These are phyloP conservation scores for Pelodytes ibericus DNA, from an alignment of 2,797 vertebrate species.

Conservation along the genomic window DNA sequence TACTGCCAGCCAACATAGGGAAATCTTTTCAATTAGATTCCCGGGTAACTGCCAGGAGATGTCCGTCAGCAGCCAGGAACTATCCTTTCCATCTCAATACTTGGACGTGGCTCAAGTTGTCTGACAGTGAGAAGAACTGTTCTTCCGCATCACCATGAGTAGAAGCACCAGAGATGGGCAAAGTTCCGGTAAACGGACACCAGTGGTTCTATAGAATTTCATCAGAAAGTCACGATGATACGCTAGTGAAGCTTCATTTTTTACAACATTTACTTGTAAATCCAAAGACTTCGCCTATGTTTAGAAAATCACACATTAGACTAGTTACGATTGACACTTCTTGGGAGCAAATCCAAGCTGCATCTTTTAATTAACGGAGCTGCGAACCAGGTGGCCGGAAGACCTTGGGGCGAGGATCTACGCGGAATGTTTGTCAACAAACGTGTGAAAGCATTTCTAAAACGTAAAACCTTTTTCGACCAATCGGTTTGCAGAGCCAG, in stretches of 20 bases:
- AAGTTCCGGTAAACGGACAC: too few species aligned
- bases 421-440: background rate
- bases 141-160: too few species aligned
- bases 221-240: too few species aligned
- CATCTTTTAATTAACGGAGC: background rate
- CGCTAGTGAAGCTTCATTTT: too few species aligned
- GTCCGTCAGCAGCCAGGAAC: background rate
- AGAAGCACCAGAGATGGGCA: too few species aligned
- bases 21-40: constrained; percentile 3
- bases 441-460: too few species aligned
- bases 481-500: too few species aligned
- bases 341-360: background rate
- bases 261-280: too few species aligned
- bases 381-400: background rate
- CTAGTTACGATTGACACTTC: background rate
- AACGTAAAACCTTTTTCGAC: too few species aligned
- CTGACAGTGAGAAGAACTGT: too few species aligned
- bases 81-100: background rate
- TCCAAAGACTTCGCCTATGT: background rate
- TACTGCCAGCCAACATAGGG: constrained; percentile 2
- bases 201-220: too few species aligned
- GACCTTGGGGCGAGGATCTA: background rate
- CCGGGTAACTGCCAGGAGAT: background rate
- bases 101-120: background rate
- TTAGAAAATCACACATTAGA: background rate